Conservation (phyloP, 2,888 invertebrate genomes). For the Alloscopus bannaensis region DNA sequence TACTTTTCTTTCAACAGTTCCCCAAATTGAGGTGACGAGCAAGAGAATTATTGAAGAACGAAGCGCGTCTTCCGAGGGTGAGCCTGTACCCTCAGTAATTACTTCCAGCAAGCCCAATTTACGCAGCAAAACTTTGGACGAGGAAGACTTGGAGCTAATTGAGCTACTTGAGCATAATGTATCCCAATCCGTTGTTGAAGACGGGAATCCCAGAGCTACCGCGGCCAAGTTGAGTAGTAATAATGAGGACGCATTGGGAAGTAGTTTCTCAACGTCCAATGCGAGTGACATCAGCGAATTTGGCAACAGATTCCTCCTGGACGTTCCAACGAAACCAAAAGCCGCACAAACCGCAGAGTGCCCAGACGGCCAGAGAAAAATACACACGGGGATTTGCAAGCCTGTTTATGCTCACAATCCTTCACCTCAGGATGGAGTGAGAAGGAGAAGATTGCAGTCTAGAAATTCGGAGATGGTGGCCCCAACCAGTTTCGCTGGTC, state of each 20-base stretch:
- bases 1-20: too few relatives aligned
- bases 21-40: too few relatives aligned
- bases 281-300: constrained; percentile 13
- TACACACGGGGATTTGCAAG: constrained; percentile 47
- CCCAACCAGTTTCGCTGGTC: too few relatives aligned
- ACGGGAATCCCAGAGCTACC: neutral
- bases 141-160: constrained; percentile 32
- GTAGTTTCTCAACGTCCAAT: neutral
- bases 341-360: constrained; percentile 25
- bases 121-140: too few relatives aligned
- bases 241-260: neutral
- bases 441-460: constrained; percentile 21
- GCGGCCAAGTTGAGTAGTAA: too few relatives aligned
- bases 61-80: too few relatives aligned
- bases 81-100: too few relatives aligned
- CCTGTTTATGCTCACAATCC: constrained; percentile 35
- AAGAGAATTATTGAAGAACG: too few relatives aligned
- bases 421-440: constrained; percentile 41
- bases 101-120: too few relatives aligned
- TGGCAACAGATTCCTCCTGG: constrained; percentile 38
- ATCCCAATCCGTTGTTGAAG: neutral
- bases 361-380: constrained; percentile 49
- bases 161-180: neutral
- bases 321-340: constrained; percentile 37
- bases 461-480: too few relatives aligned